phyloP scores from a whole-genome alignment of 2,888 invertebrate species.

The Macrosiphum euphorbiae region DNA sequence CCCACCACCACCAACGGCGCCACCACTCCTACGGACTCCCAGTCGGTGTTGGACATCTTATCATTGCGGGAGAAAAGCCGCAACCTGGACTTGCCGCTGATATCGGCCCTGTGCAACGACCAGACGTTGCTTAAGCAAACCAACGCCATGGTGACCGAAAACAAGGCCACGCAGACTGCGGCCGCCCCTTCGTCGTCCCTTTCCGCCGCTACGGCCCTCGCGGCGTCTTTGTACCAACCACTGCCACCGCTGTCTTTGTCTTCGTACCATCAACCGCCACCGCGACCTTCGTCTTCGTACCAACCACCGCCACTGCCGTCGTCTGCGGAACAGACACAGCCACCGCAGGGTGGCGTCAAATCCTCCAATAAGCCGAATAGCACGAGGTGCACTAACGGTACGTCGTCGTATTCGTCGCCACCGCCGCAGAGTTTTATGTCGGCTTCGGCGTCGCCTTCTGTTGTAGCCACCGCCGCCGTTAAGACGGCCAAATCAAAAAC shows the following conservation, averaged over 20 bases:
- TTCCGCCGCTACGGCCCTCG: not conserved
- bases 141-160: slow-evolving; percentile 78
- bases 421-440: slow-evolving; percentile 50
- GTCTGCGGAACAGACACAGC: not conserved
- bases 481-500: slow-evolving; percentile 52
- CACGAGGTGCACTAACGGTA: slow-evolving; percentile 38
- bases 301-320: not conserved
- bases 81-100: slow-evolving; percentile 90
- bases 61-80: slow-evolving; percentile 89
- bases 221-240: not conserved
- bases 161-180: slow-evolving; percentile 79
- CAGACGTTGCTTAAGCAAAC: slow-evolving; percentile 89
- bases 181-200: slow-evolving; percentile 45
- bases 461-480: not conserved
- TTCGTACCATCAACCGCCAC: not conserved
- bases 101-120: slow-evolving; percentile 94
- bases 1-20: slow-evolving; percentile 67
- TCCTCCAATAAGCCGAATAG: not conserved
- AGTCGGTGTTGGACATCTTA: slow-evolving; percentile 80
- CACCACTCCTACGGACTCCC: slow-evolving; percentile 67
- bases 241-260: not conserved
- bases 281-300: too few relatives aligned
- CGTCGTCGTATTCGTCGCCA: slow-evolving; percentile 34
- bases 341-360: not conserved
- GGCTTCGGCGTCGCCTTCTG: not conserved